Conservation (phyloP, 2,113 vertebrate genomes). For the Scatophagus argus region DNA sequence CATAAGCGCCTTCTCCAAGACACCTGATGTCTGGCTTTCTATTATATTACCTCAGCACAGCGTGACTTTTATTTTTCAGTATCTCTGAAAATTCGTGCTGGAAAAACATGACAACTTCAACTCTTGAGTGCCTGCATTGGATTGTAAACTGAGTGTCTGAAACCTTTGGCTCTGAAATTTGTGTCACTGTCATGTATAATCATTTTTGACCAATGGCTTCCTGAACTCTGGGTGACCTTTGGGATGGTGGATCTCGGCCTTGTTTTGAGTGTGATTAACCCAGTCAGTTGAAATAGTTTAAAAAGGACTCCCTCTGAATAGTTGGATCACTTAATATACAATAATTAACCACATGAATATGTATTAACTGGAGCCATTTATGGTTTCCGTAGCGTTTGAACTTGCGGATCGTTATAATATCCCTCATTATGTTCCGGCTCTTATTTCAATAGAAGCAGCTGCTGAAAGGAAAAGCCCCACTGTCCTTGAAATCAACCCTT, state of each 20-base stretch:
- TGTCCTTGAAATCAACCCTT: constrained; percentile 78
- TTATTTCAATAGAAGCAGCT: constrained; percentile 66
- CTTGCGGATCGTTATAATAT: constrained; percentile 62
- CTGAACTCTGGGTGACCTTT: constrained; percentile 17
- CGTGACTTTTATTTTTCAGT: neutral
- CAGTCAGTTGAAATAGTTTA: constrained; percentile 11
- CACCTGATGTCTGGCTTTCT: neutral
- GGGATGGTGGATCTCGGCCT: neutral
- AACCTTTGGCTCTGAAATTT: neutral
- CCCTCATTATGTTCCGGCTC: constrained; percentile 65
- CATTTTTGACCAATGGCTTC: neutral
- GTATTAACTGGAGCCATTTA: constrained; percentile 59
- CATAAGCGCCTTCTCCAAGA: neutral
- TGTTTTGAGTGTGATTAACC: constrained; percentile 36
- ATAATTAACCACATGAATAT: constrained; percentile 61
- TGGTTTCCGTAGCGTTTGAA: constrained; percentile 60
- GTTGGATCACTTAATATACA: constrained; percentile 32
- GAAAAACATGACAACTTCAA: too few relatives aligned
- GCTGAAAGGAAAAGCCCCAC: constrained; percentile 72
- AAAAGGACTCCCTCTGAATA: constrained; percentile 24
- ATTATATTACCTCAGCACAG: neutral
- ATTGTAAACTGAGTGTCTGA: neutral
- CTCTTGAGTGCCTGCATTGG: neutral
- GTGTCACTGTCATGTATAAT: neutral
- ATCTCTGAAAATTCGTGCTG: too few relatives aligned